Evolutionary conservation across 2,113 vertebrate genomes (phyloP).

Genomic region (Terrapene triunguis): DNA sequence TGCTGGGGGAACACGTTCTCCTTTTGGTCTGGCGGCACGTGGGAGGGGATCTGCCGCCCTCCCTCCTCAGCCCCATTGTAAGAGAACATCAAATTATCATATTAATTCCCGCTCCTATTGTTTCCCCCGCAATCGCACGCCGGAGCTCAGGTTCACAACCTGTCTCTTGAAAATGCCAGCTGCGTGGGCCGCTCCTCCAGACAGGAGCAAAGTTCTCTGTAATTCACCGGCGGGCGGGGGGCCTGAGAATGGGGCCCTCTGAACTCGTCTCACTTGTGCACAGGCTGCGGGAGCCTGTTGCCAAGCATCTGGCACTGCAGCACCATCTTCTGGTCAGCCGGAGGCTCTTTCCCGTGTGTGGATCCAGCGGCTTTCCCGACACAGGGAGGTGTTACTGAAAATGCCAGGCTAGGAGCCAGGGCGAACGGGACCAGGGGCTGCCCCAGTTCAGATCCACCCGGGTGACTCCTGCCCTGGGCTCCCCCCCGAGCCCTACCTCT

Average conservation of each 20-base stretch:
- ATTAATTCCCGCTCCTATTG: background rate
- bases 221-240: background rate
- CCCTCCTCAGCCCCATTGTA: background rate
- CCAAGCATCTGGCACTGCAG: background rate
- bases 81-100: slow-evolving; percentile 9
- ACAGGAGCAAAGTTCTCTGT: background rate
- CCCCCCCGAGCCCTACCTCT: too few relatives aligned
- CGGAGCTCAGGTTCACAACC: background rate
- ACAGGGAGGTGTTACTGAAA: background rate
- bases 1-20: background rate
- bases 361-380: background rate
- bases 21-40: background rate
- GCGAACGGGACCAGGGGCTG: background rate
- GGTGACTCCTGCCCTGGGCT: too few relatives aligned
- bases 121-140: background rate
- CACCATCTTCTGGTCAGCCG: background rate
- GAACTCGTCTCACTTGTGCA: background rate
- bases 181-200: background rate
- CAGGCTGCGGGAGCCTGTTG: too few relatives aligned
- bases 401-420: background rate
- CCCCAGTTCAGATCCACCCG: background rate
- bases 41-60: background rate
- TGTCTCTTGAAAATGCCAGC: slow-evolving; percentile 1
- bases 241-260: background rate
- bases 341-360: background rate